These are phyloP conservation scores for Anguilla marmorata DNA, from an alignment of 2,797 vertebrate genomes.

Conservation along the genomic window DNA sequence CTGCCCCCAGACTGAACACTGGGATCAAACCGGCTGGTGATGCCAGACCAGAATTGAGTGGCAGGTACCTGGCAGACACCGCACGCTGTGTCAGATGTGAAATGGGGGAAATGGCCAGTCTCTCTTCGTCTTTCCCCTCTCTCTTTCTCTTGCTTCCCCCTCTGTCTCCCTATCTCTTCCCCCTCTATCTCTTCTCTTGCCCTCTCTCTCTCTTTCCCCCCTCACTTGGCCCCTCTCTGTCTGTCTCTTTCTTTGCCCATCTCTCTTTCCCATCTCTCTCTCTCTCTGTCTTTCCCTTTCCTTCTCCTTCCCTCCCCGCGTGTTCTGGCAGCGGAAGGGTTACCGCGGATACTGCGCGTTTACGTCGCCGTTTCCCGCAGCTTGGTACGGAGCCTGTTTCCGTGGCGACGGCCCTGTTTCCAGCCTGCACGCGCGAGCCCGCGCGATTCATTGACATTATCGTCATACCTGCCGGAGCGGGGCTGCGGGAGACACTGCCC, in stretches of 20 bases:
- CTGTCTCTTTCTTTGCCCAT: no score
- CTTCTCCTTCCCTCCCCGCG: not conserved
- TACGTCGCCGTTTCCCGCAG: constrained; percentile 65
- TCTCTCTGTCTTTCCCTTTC: no score
- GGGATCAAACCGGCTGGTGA: not conserved
- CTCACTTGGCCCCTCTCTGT: no score
- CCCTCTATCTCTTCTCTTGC: no score
- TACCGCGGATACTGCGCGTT: constrained; percentile 69
- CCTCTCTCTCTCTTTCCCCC: no score
- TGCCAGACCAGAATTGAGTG: not conserved
- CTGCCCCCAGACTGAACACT: not conserved
- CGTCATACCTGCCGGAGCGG: constrained; percentile 58
- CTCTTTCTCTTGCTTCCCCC: no score
- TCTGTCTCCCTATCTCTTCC: no score
- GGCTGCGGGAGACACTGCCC: not conserved
- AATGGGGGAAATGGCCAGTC: constrained; percentile 36
- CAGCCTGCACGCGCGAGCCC: constrained; percentile 49
- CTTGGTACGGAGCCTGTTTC: constrained; percentile 72
- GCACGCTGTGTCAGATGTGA: constrained; percentile 28
- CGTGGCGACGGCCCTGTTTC: constrained; percentile 70
- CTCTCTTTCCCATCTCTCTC: no score
- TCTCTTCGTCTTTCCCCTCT: not conserved
- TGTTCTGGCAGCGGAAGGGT: constrained; percentile 58
- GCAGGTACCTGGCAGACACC: not conserved
- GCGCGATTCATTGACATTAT: constrained; percentile 67